These are phyloP conservation scores for Scaptomyza reducta DNA, from an alignment of 2,888 invertebrate genomes.

Conservation along the genomic window DNA sequence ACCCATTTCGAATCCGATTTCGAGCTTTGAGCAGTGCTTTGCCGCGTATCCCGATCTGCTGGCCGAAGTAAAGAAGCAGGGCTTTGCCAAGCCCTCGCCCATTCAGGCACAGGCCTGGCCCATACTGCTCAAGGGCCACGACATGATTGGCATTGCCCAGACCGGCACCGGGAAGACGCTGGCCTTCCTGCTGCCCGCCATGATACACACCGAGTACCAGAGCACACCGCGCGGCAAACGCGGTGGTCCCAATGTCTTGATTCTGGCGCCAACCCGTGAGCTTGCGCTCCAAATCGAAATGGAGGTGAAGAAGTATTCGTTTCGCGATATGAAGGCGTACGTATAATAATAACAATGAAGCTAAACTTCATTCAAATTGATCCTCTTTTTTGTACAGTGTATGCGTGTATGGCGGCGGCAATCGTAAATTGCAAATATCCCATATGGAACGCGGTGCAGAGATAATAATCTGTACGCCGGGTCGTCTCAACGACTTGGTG, in stretches of 20 bases:
- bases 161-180: slow-evolving; percentile 98
- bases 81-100: slow-evolving; percentile 93
- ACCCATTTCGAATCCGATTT: slow-evolving; percentile 83
- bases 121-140: slow-evolving; percentile 93
- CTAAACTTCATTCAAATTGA: neutral
- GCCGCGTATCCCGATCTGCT: slow-evolving; percentile 92
- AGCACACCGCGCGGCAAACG: slow-evolving; percentile 89
- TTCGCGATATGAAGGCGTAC: slow-evolving; percentile 93
- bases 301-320: slow-evolving; percentile 95
- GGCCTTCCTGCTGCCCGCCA: slow-evolving; percentile 95
- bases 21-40: slow-evolving; percentile 93
- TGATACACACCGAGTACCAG: slow-evolving; percentile 96
- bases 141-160: slow-evolving; percentile 98
- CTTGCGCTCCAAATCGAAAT: slow-evolving; percentile 96
- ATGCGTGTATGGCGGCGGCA: slow-evolving; percentile 96
- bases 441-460: slow-evolving; percentile 92
- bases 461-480: slow-evolving; percentile 97
- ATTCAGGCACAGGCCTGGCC: slow-evolving; percentile 98
- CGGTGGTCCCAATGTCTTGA: slow-evolving; percentile 92
- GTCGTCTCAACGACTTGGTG: slow-evolving; percentile 95
- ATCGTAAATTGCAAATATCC: slow-evolving; percentile 91
- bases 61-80: slow-evolving; percentile 91
- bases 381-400: slow-evolving; percentile 86
- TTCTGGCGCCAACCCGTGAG: slow-evolving; percentile 97
- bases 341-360: slow-evolving; percentile 55